A percentile compares a stretch with the other conserved stretches of the same genome.
These are phyloP conservation scores for Callyntrura guangdongensis DNA, from an alignment of 2,888 invertebrate genomes.

Conservation along the genomic window DNA sequence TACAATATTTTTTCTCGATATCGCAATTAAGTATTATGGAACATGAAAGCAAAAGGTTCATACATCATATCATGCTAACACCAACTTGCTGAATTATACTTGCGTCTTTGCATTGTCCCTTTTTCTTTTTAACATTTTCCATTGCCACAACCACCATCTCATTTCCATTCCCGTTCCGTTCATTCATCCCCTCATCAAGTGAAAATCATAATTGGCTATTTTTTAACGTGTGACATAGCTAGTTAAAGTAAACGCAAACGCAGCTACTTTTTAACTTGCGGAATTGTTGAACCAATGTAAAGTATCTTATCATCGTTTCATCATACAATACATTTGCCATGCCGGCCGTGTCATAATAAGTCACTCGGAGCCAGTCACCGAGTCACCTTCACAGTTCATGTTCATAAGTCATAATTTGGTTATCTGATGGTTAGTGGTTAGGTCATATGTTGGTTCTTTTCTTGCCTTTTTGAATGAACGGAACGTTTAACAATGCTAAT, in stretches of 20 bases:
- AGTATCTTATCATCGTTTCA: too few relatives aligned
- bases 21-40: background rate
- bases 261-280: too few relatives aligned
- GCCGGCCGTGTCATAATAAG: background rate
- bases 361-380: constrained; percentile 1
- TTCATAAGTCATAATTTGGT: constrained; percentile 47
- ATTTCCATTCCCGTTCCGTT: constrained; percentile 33
- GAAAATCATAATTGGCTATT: too few relatives aligned
- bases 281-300: too few relatives aligned
- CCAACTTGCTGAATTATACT: too few relatives aligned
- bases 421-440: constrained; percentile 49
- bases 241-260: too few relatives aligned
- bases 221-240: too few relatives aligned
- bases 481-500: background rate
- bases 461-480: background rate
- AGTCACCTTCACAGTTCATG: constrained; percentile 3
- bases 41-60: background rate
- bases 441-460: background rate
- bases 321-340: too few relatives aligned
- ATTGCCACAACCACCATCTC: background rate
- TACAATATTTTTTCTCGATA: background rate
- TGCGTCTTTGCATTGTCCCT: background rate
- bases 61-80: too few relatives aligned
- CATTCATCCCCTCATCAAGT: background rate
- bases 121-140: background rate